Conservation (phyloP, 1,140 invertebrate species). For the Aethina tumida region DNA sequence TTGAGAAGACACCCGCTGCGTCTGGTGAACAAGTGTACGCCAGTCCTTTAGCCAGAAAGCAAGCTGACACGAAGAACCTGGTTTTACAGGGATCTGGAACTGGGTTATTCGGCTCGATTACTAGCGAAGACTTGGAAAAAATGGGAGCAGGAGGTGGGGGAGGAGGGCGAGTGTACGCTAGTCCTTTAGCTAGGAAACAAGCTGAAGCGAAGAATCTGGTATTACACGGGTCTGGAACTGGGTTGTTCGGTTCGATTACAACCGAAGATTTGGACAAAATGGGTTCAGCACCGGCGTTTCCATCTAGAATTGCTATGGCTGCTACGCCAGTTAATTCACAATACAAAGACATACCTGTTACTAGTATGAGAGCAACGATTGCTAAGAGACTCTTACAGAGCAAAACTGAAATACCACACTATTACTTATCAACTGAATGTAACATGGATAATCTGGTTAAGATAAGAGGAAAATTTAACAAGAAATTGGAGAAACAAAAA, state of each 20-base stretch:
- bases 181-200: constrained; percentile 84
- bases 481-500: constrained; percentile 24
- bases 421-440: constrained; percentile 24
- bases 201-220: constrained; percentile 63
- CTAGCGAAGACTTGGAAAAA: too few species aligned
- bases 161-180: constrained; percentile 70
- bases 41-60: too few species aligned
- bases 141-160: too few species aligned
- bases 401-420: constrained; percentile 93
- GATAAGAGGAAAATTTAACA: constrained; percentile 21
- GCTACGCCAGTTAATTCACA: constrained; percentile 31
- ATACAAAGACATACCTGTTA: constrained; percentile 76
- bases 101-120: too few species aligned
- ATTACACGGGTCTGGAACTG: constrained; percentile 72
- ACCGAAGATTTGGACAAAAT: constrained; percentile 47
- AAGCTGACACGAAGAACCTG: too few species aligned
- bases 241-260: constrained; percentile 80
- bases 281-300: constrained; percentile 28
- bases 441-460: constrained; percentile 25
- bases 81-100: too few species aligned
- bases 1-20: constrained; percentile 15
- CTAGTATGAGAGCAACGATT: constrained; percentile 81
- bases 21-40: constrained; percentile 15
- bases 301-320: constrained; percentile 35
- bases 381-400: constrained; percentile 86